Evolutionary conservation across 1,140 invertebrate genomes (phyloP), one percentile per base, ranked within the genome.

Genomic region (Sipha flava): DNA sequence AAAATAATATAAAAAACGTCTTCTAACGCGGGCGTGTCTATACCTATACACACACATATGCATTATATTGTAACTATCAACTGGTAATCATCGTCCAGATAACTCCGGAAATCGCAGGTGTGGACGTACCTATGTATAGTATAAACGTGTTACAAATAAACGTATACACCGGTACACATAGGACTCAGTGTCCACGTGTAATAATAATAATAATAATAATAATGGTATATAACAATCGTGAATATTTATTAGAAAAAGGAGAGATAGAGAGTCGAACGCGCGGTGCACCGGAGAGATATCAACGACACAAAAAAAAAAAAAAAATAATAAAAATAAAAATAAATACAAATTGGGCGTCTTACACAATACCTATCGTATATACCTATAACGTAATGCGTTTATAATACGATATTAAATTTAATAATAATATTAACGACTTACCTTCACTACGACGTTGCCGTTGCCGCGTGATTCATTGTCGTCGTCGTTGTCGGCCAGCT

Each of bases 171-270:
- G 9, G 57, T 12, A 14, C 16, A 34, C 21, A 16, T 26, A 49
- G 47, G n/a, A 47, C 16, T 18, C n/a, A 16, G 18, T 49, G 68
- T 47, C 29, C 68, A 72, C 64, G 64, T 26, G 34, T 72, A 77
- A 77, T 57, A 72, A 29, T 40, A 66, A 45, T 26, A 43, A 68
- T 18, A 47, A 47, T 70, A 73, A 52, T 52, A 73, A n/a, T 26
- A 21, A 23, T 26, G 12, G 4, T 2, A 23, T 21, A 37, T 77
- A 77, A 77, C 73, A 57, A 77, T 77, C 49, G 73, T 77, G 73
- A 77, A 77, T 77, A 57, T 77, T 77, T 77, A 77, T 77, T 57
- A 77, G 52, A 77, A 57, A 40, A 59, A 75, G 29, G 49, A 57
- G 12, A 57, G 14, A 40, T 40, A 18, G 4, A 29, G 14, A 34